These are phyloP conservation scores for Lucilia cuprina DNA, from an alignment of 1,140 invertebrate species.

Conservation along the genomic window DNA sequence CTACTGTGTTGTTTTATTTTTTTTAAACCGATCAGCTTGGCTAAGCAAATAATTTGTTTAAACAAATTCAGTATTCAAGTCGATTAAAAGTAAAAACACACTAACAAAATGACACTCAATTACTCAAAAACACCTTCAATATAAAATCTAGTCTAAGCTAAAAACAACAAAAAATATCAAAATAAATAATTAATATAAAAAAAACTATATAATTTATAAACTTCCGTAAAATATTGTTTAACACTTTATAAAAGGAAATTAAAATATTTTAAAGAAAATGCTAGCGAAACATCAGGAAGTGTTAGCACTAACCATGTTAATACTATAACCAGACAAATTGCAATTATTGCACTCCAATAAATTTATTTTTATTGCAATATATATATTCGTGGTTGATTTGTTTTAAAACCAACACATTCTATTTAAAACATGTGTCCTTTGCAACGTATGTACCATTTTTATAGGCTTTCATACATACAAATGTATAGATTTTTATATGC, in stretches of 20 bases:
- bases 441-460: not conserved
- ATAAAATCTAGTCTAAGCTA: no score
- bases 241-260: no score
- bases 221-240: no score
- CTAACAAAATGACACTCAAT: not conserved
- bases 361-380: conserved; percentile 31
- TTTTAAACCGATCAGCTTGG: not conserved
- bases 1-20: not conserved
- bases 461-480: no score
- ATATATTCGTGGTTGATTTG: not conserved
- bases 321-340: conserved; percentile 22
- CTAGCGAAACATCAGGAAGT: not conserved
- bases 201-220: no score
- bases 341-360: conserved; percentile 33
- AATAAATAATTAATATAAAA: no score
- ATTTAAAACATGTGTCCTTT: not conserved
- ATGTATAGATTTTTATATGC: no score
- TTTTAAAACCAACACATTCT: not conserved
- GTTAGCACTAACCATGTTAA: not conserved
- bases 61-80: not conserved
- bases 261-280: no score
- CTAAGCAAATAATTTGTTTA: not conserved
- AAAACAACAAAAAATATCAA: no score
- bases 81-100: not conserved
- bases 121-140: not conserved